Percentiles rank a stretch among this genome's conserved stretches.
phyloP scores from a whole-genome alignment of 53 echinoderm and acorn worm genomes.

The Hippasteria phrygiana region DNA sequence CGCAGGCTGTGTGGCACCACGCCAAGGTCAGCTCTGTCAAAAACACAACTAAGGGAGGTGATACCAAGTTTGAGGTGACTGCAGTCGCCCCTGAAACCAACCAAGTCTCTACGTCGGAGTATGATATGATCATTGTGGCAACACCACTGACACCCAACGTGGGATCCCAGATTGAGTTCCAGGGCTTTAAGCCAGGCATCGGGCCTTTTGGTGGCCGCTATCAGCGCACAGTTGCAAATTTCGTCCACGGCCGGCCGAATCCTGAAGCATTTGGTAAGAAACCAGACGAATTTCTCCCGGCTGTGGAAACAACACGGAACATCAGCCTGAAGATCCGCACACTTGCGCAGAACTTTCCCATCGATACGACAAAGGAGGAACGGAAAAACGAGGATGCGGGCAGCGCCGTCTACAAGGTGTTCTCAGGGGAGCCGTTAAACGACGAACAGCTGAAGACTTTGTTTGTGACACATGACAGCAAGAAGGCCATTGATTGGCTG shows the following conservation, averaged over 20 bases:
- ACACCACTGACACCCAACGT: slow-evolving; percentile 73
- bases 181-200: slow-evolving; percentile 65
- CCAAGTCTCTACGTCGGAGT: slow-evolving; percentile 32
- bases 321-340: slow-evolving; percentile 74
- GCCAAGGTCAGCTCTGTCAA: slow-evolving; percentile 61
- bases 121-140: slow-evolving; percentile 90
- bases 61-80: slow-evolving; percentile 39
- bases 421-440: slow-evolving; percentile 68
- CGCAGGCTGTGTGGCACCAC: slow-evolving; percentile 65
- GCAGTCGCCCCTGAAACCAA: background rate
- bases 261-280: slow-evolving; percentile 74
- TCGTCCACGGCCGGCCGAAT: slow-evolving; percentile 75
- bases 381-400: background rate
- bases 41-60: background rate
- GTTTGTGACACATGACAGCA: slow-evolving; percentile 62
- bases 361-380: slow-evolving; percentile 61
- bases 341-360: slow-evolving; percentile 79
- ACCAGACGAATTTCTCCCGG: slow-evolving; percentile 52
- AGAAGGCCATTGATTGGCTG: slow-evolving; percentile 72
- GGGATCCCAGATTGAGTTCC: slow-evolving; percentile 68
- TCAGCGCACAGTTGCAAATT: slow-evolving; percentile 82
- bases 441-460: slow-evolving; percentile 68
- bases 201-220: slow-evolving; percentile 75
- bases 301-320: slow-evolving; percentile 77
- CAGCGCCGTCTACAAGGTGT: slow-evolving; percentile 79